Percentiles rank a stretch among this genome's conserved stretches.
These are phyloP conservation scores for Eupeodes corollae DNA, from an alignment of 1,140 invertebrate genomes.

Conservation along the genomic window DNA sequence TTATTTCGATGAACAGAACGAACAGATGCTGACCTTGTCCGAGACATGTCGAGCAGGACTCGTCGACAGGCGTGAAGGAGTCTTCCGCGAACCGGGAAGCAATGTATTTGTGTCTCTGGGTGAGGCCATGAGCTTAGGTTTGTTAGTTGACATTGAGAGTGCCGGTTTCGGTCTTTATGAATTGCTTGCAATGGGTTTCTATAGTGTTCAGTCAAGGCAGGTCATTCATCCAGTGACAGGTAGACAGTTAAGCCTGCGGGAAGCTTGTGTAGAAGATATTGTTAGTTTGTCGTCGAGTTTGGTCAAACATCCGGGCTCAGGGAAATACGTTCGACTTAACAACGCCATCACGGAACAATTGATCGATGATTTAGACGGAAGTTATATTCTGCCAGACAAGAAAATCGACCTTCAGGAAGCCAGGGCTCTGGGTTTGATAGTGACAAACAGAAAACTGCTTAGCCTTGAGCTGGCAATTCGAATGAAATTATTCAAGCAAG, in stretches of 20 bases:
- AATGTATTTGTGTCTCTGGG: constrained; percentile 53
- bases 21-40: constrained; percentile 55
- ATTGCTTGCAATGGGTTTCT: constrained; percentile 69
- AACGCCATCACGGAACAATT: constrained; percentile 63
- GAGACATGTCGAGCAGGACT: constrained; percentile 70
- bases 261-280: constrained; percentile 66
- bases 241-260: constrained; percentile 62
- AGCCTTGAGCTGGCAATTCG: constrained; percentile 67
- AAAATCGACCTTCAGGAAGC: constrained; percentile 59
- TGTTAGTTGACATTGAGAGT: constrained; percentile 76
- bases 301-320: constrained; percentile 57
- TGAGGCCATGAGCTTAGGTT: constrained; percentile 59
- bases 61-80: constrained; percentile 68
- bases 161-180: constrained; percentile 73
- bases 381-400: constrained; percentile 53
- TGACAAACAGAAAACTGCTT: constrained; percentile 56
- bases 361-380: constrained; percentile 60
- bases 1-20: constrained; percentile 62
- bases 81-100: constrained; percentile 61
- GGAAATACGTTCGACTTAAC: constrained; percentile 59
- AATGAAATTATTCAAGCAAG: constrained; percentile 61
- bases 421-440: constrained; percentile 57
- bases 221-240: constrained; percentile 75
- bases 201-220: constrained; percentile 54
- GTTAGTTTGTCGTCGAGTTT: constrained; percentile 69